These are phyloP conservation scores for Lepidurus packardi DNA, from an alignment of 1,140 invertebrate species.

Conservation along the genomic window DNA sequence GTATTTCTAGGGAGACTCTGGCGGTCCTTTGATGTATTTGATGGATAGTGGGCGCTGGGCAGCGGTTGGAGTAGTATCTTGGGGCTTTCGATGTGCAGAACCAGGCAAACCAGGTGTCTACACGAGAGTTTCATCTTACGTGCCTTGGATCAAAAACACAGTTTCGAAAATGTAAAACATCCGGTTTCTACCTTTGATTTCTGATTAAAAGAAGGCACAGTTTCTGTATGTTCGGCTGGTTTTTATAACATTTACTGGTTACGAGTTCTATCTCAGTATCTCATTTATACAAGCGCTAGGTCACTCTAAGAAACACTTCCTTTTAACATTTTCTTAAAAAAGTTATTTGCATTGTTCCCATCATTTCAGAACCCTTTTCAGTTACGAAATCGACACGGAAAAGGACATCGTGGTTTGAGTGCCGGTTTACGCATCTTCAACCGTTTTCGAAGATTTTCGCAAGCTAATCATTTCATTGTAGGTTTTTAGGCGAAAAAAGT, in stretches of 20 bases:
- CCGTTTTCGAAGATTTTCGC: too few relatives aligned
- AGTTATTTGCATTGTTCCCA: too few relatives aligned
- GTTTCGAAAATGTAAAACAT: slow-evolving; percentile 59
- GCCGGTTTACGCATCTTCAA: too few relatives aligned
- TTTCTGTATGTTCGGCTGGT: neutral
- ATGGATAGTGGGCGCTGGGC: slow-evolving; percentile 64
- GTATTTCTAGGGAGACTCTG: slow-evolving; percentile 65
- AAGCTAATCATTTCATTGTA: too few relatives aligned
- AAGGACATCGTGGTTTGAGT: too few relatives aligned
- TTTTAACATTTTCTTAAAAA: too few relatives aligned
- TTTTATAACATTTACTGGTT: neutral
- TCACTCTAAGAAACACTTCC: too few relatives aligned
- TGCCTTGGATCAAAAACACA: slow-evolving; percentile 64
- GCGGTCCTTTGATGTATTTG: slow-evolving; percentile 69
- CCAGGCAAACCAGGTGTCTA: slow-evolving; percentile 63
- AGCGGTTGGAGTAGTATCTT: slow-evolving; percentile 53
- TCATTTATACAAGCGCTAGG: too few relatives aligned
- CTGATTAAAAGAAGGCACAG: neutral
- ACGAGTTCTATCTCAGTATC: too few relatives aligned
- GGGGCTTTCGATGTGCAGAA: slow-evolving; percentile 54
- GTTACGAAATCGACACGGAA: too few relatives aligned
- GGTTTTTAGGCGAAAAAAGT: too few relatives aligned
- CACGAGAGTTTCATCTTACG: slow-evolving; percentile 60
- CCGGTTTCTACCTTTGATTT: neutral
- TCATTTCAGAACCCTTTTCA: too few relatives aligned